Percentiles rank a stretch among this genome's conserved stretches.
These are phyloP conservation scores for Leucozona laternaria DNA, from an alignment of 2,888 invertebrate species.

Conservation along the genomic window DNA sequence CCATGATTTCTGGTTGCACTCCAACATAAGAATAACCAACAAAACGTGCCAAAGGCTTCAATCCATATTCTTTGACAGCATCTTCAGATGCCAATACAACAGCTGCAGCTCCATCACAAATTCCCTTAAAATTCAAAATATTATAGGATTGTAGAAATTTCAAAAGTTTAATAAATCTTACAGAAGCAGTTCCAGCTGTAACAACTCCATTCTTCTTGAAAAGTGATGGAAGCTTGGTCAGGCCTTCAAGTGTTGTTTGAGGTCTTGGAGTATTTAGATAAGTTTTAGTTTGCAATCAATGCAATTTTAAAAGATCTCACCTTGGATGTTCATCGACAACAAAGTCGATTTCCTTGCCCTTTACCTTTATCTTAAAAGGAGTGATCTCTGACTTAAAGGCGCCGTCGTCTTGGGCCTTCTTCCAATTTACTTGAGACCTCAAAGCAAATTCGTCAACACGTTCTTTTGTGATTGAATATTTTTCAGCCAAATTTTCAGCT, in stretches of 20 bases:
- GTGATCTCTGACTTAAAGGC: conserved; percentile 95
- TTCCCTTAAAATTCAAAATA: conserved; percentile 87
- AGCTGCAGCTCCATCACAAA: conserved; percentile 98
- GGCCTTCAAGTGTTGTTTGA: conserved; percentile 92
- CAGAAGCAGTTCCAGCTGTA: conserved; percentile 97
- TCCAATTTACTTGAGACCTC: conserved; percentile 94
- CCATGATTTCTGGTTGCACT: conserved; percentile 99
- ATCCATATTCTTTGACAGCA: conserved; percentile 90
- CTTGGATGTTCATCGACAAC: conserved; percentile 96
- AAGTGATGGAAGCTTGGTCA: conserved; percentile 93
- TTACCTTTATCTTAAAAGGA: conserved; percentile 92
- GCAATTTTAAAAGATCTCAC: conserved; percentile 23
- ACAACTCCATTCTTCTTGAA: conserved; percentile 98
- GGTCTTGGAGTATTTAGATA: conserved; percentile 84
- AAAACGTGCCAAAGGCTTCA: conserved; percentile 95
- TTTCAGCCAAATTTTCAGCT: conserved; percentile 95
- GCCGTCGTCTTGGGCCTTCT: conserved; percentile 93
- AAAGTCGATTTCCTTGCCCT: conserved; percentile 91
- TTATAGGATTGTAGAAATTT: not conserved
- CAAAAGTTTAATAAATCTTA: conserved; percentile 82
- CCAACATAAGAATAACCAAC: conserved; percentile 97
- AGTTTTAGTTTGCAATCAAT: not conserved
- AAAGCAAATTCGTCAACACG: conserved; percentile 94
- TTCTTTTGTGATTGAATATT: conserved; percentile 91
- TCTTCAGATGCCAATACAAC: conserved; percentile 96